Conservation (phyloP, 2,888 invertebrate genomes). For the Galeopsomyia nigrocyanea region DNA sequence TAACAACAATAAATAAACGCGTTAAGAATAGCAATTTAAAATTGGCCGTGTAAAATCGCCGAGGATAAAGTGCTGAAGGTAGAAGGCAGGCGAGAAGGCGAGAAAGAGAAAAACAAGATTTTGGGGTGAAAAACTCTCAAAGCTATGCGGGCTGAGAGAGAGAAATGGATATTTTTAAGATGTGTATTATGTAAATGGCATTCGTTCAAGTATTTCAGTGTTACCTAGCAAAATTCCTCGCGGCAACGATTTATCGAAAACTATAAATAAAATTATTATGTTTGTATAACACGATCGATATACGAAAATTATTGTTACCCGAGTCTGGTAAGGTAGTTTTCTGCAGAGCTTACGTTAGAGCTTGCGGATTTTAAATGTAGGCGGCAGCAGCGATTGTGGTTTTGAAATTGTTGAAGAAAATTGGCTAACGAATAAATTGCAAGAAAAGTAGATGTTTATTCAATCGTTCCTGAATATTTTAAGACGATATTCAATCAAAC, state of each 20-base stretch:
- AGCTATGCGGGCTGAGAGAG: background rate
- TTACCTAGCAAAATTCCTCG: slow-evolving; percentile 30
- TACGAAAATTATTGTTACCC: slow-evolving; percentile 5
- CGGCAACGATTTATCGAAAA: slow-evolving; percentile 36
- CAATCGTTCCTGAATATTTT: too few species aligned
- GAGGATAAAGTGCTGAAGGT: too few species aligned
- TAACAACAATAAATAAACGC: too few species aligned
- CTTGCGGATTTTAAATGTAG: too few species aligned
- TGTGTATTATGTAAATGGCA: slow-evolving; percentile 44
- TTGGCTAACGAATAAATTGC: too few species aligned
- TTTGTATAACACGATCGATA: slow-evolving; percentile 24
- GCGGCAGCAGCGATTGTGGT: too few species aligned
- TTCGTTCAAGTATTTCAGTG: slow-evolving; percentile 40
- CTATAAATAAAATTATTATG: slow-evolving; percentile 38
- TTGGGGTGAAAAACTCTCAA: slow-evolving; percentile 19
- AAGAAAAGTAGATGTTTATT: too few species aligned
- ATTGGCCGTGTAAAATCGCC: too few species aligned
- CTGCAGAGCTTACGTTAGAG: background rate
- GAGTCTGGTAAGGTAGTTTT: slow-evolving; percentile 31
- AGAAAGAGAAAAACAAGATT: slow-evolving; percentile 15
- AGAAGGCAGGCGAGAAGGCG: too few species aligned
- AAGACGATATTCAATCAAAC: too few species aligned
- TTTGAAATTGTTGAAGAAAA: too few species aligned
- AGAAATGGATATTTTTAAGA: slow-evolving; percentile 40
- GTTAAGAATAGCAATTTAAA: too few species aligned